These are phyloP conservation scores for Eupithecia vulgata DNA, from an alignment of 2,888 invertebrate species.

Conservation along the genomic window DNA sequence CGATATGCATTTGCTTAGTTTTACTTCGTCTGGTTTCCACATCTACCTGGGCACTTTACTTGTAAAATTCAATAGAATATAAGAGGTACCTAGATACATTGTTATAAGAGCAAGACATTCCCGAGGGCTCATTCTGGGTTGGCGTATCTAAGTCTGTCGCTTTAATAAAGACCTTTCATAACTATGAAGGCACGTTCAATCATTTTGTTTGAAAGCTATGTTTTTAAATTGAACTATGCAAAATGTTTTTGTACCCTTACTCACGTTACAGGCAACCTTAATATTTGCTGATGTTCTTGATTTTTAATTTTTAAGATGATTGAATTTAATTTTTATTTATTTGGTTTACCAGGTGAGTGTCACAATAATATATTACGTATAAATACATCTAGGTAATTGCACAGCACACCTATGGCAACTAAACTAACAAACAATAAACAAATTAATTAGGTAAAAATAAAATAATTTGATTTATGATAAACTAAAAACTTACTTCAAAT, in stretches of 20 bases:
- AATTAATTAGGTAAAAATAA: too few species aligned
- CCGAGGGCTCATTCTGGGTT: conserved; percentile 1
- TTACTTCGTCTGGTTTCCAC: neutral
- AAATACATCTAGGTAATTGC: too few species aligned
- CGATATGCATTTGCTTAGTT: neutral
- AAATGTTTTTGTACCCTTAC: neutral
- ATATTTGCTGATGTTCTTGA: neutral
- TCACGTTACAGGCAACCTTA: neutral
- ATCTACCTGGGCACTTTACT: neutral
- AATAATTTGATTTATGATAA: too few species aligned
- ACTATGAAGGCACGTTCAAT: neutral
- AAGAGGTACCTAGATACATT: neutral
- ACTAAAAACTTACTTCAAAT: too few species aligned
- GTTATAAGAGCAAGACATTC: neutral
- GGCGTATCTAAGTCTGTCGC: neutral
- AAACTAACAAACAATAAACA: too few species aligned
- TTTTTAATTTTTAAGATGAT: too few species aligned
- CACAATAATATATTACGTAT: too few species aligned
- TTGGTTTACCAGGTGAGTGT: too few species aligned
- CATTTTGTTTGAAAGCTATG: neutral
- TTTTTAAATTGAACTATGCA: conserved; percentile 2
- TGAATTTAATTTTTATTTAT: too few species aligned
- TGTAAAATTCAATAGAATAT: neutral
- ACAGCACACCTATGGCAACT: too few species aligned
- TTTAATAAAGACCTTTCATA: neutral